Conservation (phyloP, 30 jellyfish, hydroid and myxozoan genomes). For the Turritopsis rubra region DNA sequence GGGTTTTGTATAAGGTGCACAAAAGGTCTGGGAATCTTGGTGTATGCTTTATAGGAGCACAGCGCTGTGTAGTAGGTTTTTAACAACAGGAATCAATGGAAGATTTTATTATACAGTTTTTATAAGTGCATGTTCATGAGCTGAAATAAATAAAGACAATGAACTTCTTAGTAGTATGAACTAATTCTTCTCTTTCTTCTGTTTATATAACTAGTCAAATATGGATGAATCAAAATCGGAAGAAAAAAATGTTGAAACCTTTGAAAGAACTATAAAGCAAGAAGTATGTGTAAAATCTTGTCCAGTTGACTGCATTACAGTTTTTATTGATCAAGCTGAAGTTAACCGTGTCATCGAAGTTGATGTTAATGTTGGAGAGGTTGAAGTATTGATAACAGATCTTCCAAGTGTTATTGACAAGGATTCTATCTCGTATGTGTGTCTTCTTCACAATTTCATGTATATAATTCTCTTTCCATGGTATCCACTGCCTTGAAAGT, state of each 20-base stretch:
- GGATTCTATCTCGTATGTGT: conserved; percentile 70
- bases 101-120: no score
- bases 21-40: no score
- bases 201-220: no score
- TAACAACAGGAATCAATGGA: no score
- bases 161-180: no score
- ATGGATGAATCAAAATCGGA: neutral
- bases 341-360: conserved; percentile 61
- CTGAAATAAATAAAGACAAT: no score
- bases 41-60: no score
- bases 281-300: conserved; percentile 34
- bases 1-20: no score
- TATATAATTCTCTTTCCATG: neutral
- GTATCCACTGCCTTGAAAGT: neutral
- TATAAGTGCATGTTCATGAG: no score
- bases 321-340: conserved; percentile 88
- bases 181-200: no score
- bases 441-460: neutral
- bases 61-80: no score
- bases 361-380: conserved; percentile 34
- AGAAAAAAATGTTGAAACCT: neutral
- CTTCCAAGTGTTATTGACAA: conserved; percentile 64
- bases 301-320: conserved; percentile 79
- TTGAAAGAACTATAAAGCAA: neutral
- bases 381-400: conserved; percentile 59